Conservation (phyloP, 2,113 vertebrate genomes). For the Micronycteris hirsuta region DNA sequence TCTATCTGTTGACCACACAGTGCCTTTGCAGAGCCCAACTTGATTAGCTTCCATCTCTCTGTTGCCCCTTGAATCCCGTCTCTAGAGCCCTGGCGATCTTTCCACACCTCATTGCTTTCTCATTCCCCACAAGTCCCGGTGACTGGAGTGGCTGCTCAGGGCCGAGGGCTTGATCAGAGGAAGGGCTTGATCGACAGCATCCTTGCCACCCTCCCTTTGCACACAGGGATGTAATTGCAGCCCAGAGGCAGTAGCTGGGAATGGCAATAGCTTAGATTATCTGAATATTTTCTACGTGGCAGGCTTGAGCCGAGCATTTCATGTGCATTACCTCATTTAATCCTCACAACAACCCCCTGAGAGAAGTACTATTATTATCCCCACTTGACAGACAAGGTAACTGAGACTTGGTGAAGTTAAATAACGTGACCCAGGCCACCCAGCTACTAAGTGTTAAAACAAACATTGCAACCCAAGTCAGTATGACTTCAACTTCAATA, state of each 20-base stretch:
- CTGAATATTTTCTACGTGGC: not conserved
- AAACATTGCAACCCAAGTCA: not conserved
- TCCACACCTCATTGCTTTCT: not conserved
- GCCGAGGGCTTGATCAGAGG: not conserved
- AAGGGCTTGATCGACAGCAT: not conserved
- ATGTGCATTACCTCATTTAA: not conserved
- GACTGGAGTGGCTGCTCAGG: not conserved
- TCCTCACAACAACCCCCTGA: not conserved
- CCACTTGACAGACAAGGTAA: not conserved
- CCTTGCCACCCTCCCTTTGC: not conserved
- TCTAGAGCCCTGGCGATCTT: not conserved
- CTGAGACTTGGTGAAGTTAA: not conserved
- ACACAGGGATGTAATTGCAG: not conserved
- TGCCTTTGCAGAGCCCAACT: not conserved
- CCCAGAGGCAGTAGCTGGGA: not conserved
- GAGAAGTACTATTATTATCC: not conserved
- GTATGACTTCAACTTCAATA: not conserved
- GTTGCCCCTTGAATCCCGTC: not conserved
- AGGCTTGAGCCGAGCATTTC: not conserved
- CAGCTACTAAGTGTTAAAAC: not conserved
- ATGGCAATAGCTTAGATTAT: not conserved
- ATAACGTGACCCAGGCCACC: not conserved
- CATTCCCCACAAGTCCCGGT: not conserved
- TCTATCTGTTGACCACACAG: not conserved
- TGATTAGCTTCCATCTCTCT: not conserved